Base-by-base conservation (phyloP, 2,113 vertebrate genomes). In the Oncorhynchus gorbuscha region DNA sequence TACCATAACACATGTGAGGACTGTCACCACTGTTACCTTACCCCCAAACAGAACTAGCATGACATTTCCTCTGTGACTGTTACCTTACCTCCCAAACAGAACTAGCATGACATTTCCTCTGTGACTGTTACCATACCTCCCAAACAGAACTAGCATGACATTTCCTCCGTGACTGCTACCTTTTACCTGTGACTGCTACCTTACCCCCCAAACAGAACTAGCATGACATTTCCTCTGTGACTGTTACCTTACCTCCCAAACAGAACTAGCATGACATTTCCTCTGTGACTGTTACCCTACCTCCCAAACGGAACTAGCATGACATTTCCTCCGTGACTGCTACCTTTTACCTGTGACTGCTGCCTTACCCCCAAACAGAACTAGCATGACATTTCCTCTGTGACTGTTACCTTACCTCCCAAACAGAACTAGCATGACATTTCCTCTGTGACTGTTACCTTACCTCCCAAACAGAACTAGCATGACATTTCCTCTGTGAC, bases 151-250 rank as follows among this genome's bases (percentile, higher is more conserved):
- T 32, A 32, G 32, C 32, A 32, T 32, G 32, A 32, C 32, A 32
- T 5, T 32, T 32, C 18, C 18, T 58, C 12, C 3, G 55, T 58
- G 62, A 13, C 65, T 30, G 49, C 16, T 51, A 51, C 49, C 14
- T 51, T 51, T n/a, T n/a, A n/a, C n/a, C n/a, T 12, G 55, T 58
- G 62, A 13, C 65, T 30, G 49, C 16, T 51, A 51, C 49, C 14
- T 51, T 51, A 51, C 4, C 49, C 1, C 11, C 49, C 97, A 51
- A 51, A 51, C 49, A 51, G 13, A 51, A 51, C 14, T 51, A 51
- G 49, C 11, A 51, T 64, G 61, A 8, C 20, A 64, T 24, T 64
- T n/a, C 61, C 61, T 64, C 7, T 20, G 18, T 62, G 1, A 18
- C 49, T 16, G 49, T 16, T 51, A 51, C 49, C 14, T 51, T 51